A percentile compares a stretch with the other conserved stretches of the same genome.
Conservation (phyloP, 2,888 invertebrate species). For the Epistrophella euchroma region DNA sequence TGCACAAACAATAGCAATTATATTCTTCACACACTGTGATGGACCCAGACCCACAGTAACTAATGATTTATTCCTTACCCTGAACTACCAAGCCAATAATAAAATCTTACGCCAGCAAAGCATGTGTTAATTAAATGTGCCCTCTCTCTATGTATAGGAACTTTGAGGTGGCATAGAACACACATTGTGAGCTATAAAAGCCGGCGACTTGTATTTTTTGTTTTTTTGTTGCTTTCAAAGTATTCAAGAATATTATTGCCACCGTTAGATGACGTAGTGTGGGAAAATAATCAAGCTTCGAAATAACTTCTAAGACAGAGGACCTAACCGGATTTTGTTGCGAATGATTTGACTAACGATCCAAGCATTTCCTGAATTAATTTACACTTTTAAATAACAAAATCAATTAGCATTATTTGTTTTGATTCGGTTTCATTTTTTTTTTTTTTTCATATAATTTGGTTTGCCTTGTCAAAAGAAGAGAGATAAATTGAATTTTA, state of each 20-base stretch:
- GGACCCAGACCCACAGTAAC: conserved; percentile 26
- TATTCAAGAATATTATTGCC: conserved; percentile 25
- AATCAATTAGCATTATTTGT: conserved; percentile 34
- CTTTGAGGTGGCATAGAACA: conserved; percentile 9
- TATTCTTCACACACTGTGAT: conserved; percentile 27
- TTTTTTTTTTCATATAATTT: not conserved
- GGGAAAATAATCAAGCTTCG: conserved; percentile 25
- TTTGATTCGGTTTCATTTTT: not conserved
- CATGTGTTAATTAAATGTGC: conserved; percentile 65
- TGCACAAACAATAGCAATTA: conserved; percentile 44
- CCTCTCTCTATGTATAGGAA: conserved; percentile 25
- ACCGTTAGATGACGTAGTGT: conserved; percentile 36
- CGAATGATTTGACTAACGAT: conserved; percentile 39
- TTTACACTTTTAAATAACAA: conserved; percentile 24
- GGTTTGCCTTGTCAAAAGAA: not conserved
- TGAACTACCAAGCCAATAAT: conserved; percentile 44
- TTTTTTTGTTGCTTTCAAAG: not conserved
- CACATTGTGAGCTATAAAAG: conserved; percentile 26
- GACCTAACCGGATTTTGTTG: conserved; percentile 40
- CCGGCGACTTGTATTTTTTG: conserved; percentile 3
- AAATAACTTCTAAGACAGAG: not conserved
- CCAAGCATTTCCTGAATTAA: conserved; percentile 45
- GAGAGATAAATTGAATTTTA: conserved; percentile 10
- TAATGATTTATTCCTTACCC: conserved; percentile 41
- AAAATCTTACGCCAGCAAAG: conserved; percentile 46